Base-by-base conservation (phyloP, 2,113 vertebrate species). In the Tetraodon nigroviridis region DNA sequence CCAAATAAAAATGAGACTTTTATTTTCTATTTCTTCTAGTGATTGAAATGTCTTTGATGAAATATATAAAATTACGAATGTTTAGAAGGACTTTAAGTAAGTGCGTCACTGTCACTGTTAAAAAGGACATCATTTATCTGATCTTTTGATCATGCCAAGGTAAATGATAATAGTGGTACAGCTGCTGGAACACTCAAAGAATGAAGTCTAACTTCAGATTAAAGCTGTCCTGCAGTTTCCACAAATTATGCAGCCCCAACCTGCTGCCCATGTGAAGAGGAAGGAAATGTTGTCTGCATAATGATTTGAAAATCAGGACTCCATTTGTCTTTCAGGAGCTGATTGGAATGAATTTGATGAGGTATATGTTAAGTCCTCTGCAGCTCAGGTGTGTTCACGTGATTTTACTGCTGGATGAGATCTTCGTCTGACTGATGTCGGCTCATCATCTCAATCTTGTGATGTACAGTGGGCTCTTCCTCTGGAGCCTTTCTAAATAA, bases 401-500 rank as follows among this genome's bases (percentile, higher is more conserved):
- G 27, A 64, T 51, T 57, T 46, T 32, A 11, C 40, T 13, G 42
- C 5, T 61, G 6, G 12, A 16, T 45, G 13, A 50, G 44, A 32
- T 44, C 32, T 50, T 58, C 29, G 59, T 12, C 18, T 64, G 48
- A 64, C 67, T 56, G 18, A 67, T 61, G 47, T 64, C 19, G 51
- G 21, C 61, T 55, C 42, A 67, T 77, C 64, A 75, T 67, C 13
- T 46, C 42, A 60, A 56, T 2, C 44, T 15, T 58, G 27, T 58
- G 50, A 63, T n/a, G 57, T 69, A 59, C 71, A 70, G 15, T 37
- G 2, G 32, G 46, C 55, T 54, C 69, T 61, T 17, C 46, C 58
- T 29, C 22, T 50, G 46, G 22, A 51, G 64, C 55, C 58, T 32
- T 46, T 62, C 51, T 61, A 69, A 78, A 64, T 77, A 75, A 86